Base-by-base conservation (phyloP, 1,140 invertebrate species). In the Muscidifurax raptorellus region DNA sequence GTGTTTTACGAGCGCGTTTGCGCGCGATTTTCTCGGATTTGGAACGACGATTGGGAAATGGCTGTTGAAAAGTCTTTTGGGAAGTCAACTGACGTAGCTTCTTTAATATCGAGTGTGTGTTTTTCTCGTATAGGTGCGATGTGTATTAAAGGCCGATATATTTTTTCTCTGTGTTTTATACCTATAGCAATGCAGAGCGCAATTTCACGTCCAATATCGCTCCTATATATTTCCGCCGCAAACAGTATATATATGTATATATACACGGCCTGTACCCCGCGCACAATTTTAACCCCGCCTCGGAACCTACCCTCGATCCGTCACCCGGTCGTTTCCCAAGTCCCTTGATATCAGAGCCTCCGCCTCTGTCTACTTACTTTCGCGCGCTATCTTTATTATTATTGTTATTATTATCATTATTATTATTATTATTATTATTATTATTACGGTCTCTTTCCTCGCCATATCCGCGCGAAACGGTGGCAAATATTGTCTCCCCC, bases 1-100 rank as follows among this genome's bases (percentile, higher is more conserved):
- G 52, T 59, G 67, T 69, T 69, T 30, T 30, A 69, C 67, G 67
- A 69, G 67, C 27, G 22, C 67, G 67, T 30, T 69, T n/a, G 52
- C 52, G 52, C n/a, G 52, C 52, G 52, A 59, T 59, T 59, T 59
- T 59, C 52, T 59, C 52, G 52, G 6, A 59, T 59, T 59, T 59
- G 22, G 36, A 40, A 18, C 52, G 52, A 59, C 52, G 52, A 59
- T 59, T 59, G 52, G 52, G 22, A 40, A 59, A 59, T n/a, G 52
- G 52, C 52, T n/a, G 52, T 59, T 59, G 52, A 59, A 59, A 59
- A 59, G 52, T 59, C 52, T 22, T 22, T 1, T 59, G 52, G 52
- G 5, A 22, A 22, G 52, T n/a, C 15, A 22, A 52, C 47, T 52
- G 47, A 12, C 18, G 15, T 5, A 4, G 15, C 47, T 52, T 4